A percentile compares a stretch with the other conserved stretches of the same genome.
Conservation (phyloP, 2,888 invertebrate genomes). For the Andricus curvator region DNA sequence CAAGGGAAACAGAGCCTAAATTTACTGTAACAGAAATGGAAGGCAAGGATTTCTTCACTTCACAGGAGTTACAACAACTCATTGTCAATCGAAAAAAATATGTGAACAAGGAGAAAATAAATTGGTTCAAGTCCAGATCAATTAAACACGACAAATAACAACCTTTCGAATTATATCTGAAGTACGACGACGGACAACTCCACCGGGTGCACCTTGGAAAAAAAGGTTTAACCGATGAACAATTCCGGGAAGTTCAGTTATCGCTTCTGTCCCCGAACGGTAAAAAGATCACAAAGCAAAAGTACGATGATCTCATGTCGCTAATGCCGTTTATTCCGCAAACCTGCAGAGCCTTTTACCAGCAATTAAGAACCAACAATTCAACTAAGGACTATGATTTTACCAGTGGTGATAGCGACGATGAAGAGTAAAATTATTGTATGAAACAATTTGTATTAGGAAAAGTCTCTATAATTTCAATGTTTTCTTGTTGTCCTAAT, state of each 20-base stretch:
- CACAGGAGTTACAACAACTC: neutral
- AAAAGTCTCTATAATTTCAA: too few relatives aligned
- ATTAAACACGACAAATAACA: conserved; percentile 8
- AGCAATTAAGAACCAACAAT: too few relatives aligned
- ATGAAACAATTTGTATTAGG: too few relatives aligned
- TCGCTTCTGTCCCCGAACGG: neutral
- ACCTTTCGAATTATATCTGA: conserved; percentile 11
- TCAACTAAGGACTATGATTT: too few relatives aligned
- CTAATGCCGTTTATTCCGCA: conserved; percentile 14
- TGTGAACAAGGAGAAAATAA: neutral
- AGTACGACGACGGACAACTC: neutral
- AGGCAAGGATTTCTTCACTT: conserved; percentile 8
- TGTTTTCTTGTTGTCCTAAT: too few relatives aligned
- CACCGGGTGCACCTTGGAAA: conserved; percentile 10
- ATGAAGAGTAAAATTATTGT: too few relatives aligned
- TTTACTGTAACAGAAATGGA: conserved; percentile 21
- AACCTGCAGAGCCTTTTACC: conserved; percentile 51
- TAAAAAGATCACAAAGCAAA: conserved; percentile 16
- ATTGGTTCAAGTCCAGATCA: too few relatives aligned
- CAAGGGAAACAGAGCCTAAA: conserved; percentile 9
- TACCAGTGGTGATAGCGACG: too few relatives aligned
- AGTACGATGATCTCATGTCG: conserved; percentile 25
- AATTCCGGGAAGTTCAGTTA: neutral
- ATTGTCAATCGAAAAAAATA: conserved; percentile 14
- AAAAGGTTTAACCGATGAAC: conserved; percentile 4